Base-by-base conservation (phyloP, 2,888 invertebrate genomes). In the Phymatocera aterrima region DNA sequence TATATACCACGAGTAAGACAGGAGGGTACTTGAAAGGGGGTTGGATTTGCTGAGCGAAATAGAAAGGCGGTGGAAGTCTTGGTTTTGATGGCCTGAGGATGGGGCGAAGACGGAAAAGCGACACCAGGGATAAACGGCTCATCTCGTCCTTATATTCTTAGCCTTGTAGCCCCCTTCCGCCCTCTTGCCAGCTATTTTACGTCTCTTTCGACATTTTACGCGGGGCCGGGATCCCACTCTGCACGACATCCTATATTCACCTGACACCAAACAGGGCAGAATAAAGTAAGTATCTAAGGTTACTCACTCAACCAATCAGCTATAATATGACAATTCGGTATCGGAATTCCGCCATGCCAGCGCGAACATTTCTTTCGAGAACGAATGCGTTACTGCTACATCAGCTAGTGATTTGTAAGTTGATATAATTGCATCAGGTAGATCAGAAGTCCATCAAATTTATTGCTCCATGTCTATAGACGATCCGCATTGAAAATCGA, bases 51-150 rank as follows among this genome's bases (percentile, higher is more conserved):
- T 51, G 72, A 75, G 60, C 40, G 54, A 75, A 75, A 75, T 60
- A 60, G 75, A 75, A 57, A 75, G 75, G 57, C 75, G 75, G 40
- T 28, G 40, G 72, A 34, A 75, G 75, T 75, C 75, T 75, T 75
- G 75, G 75, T 60, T n/a, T 75, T 75, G 60, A 54, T 75, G 40
- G 75, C 78, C 65, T 81, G 80, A 61, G 77, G 79, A 60, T 43
- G 75, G 68, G 31, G 60, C 78, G 77, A 60, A 77, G 68, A 78
- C 87, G 87, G 88, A 88, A 89, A 89, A 89, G 88, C 88, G 88
- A 88, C 87, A 87, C 88, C 85, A 80, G 85, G 88, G 89, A 89
- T 90, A 89, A 89, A 90, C 89, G 88, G 88, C 89, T 90, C 87
- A 90, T 88, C 88, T 75, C 57, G 57, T 75, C 75, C 75, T 75